phyloP scores from a whole-genome alignment of 2,888 invertebrate species.

The Sylvicola cinctus region DNA sequence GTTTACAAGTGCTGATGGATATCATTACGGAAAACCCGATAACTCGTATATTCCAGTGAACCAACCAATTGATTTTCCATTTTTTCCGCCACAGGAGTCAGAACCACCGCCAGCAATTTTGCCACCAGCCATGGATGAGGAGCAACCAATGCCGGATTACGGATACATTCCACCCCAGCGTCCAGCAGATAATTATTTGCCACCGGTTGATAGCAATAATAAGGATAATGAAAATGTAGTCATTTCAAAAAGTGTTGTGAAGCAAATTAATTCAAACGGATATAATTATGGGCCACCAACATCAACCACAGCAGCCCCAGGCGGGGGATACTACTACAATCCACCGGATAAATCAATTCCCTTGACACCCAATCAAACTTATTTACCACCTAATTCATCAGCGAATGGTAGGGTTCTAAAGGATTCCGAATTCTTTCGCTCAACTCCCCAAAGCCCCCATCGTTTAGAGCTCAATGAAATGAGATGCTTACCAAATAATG shows the following conservation, averaged over 20 bases:
- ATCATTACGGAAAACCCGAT: not conserved
- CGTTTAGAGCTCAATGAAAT: conserved; percentile 19
- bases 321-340: conserved; percentile 3
- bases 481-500: conserved; percentile 15
- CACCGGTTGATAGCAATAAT: not conserved
- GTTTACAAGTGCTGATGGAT: not conserved
- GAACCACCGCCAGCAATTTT: not conserved
- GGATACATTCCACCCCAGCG: not conserved
- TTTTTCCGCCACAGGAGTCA: not conserved
- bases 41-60: not conserved
- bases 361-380: conserved; percentile 1
- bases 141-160: not conserved
- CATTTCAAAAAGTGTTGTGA: too few relatives aligned
- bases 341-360: conserved; percentile 1
- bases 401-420: too few relatives aligned
- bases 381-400: too few relatives aligned
- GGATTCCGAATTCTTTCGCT: too few relatives aligned
- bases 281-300: conserved; percentile 8
- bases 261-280: too few relatives aligned
- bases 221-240: not conserved
- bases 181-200: not conserved
- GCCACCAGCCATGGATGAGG: not conserved
- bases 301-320: conserved; percentile 1
- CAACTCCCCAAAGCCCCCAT: too few relatives aligned
- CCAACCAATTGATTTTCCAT: not conserved